Conservation (phyloP, 2,113 vertebrate species). For the Heliornis fulica region DNA sequence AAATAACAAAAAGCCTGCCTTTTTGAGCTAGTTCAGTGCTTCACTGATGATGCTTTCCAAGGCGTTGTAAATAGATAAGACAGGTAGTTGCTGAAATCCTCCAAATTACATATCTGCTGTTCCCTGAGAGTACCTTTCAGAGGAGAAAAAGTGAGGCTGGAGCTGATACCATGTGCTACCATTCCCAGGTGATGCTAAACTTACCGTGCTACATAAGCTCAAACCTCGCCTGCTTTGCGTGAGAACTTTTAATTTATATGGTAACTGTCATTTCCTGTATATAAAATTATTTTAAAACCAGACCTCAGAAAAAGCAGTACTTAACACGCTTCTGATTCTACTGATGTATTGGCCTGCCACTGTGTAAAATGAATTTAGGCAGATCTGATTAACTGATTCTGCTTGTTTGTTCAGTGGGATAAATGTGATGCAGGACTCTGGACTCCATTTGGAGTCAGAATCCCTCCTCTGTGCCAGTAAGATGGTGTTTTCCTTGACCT, state of each 20-base stretch:
- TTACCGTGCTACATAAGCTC: neutral
- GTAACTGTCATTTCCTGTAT: neutral
- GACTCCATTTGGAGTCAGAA: fast-evolving
- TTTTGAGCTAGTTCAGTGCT: neutral
- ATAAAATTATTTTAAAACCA: neutral
- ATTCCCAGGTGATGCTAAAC: neutral
- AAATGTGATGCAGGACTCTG: neutral
- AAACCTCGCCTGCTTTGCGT: neutral
- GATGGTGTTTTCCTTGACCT: neutral
- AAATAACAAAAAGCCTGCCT: neutral
- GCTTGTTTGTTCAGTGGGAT: neutral
- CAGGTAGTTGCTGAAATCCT: neutral
- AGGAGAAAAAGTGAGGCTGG: neutral
- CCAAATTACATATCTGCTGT: neutral
- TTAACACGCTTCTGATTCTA: neutral
- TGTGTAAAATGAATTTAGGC: neutral
- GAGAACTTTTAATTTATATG: neutral
- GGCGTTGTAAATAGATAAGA: neutral
- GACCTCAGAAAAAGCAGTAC: neutral
- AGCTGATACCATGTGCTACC: neutral
- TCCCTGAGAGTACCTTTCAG: neutral
- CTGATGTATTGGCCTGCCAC: neutral
- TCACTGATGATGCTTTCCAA: neutral
- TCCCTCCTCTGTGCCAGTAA: neutral
- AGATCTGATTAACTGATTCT: neutral